Evolutionary conservation across 2,797 vertebrate species (phyloP).

Genomic region (Hirundo rustica): DNA sequence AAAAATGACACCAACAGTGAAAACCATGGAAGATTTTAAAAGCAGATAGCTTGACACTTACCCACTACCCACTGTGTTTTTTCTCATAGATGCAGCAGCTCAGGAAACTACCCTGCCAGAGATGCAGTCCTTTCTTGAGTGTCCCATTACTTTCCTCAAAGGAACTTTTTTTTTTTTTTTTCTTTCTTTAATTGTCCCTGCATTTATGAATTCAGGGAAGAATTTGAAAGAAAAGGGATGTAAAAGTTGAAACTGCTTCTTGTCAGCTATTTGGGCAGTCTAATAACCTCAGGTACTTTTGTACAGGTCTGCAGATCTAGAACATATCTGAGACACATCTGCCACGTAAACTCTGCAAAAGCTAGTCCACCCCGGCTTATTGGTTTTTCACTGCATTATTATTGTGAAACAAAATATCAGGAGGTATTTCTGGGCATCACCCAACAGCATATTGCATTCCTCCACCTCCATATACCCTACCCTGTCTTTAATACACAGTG

Average conservation of each 20-base stretch:
- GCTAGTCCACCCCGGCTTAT: not conserved
- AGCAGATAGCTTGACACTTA: not conserved
- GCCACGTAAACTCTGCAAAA: not conserved
- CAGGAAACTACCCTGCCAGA: not conserved
- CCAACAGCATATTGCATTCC: not conserved
- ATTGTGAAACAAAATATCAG: not conserved
- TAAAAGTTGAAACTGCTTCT: not conserved
- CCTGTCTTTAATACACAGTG: not conserved
- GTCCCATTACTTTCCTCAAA: not conserved
- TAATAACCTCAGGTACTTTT: not conserved
- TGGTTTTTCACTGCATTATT: not conserved
- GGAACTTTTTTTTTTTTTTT: not conserved
- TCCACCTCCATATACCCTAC: not conserved
- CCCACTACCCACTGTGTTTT: not conserved
- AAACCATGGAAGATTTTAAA: not conserved
- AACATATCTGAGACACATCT: not conserved
- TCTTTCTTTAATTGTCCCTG: not conserved
- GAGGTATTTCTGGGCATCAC: conserved; percentile 1
- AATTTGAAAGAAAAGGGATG: not conserved
- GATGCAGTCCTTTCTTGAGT: not conserved
- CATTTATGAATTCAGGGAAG: not conserved
- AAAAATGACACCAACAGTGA: not conserved
- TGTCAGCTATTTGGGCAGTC: not conserved
- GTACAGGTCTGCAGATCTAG: not conserved
- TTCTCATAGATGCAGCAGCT: not conserved